Conservation (phyloP, 2,113 vertebrate species). For the Scomber scombrus region DNA sequence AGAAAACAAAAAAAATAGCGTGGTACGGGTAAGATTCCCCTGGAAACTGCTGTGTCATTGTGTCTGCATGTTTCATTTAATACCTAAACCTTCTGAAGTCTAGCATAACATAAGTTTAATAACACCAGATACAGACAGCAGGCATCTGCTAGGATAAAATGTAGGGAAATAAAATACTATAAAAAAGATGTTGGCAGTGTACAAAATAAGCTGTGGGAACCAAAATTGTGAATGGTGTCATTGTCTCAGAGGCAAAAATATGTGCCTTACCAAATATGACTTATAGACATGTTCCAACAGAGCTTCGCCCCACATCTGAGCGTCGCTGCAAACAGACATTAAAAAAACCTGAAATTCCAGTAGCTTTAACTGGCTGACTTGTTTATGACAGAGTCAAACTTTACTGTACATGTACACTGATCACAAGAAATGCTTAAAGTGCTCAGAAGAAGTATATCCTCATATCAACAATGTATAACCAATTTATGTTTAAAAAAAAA, state of each 20-base stretch:
- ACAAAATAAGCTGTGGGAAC: constrained; percentile 35
- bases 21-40: neutral
- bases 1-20: neutral
- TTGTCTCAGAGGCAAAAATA: constrained; percentile 34
- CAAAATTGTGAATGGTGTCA: constrained; percentile 15
- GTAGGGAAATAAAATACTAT: neutral
- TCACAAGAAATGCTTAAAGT: neutral
- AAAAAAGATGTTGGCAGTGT: neutral
- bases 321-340: constrained; percentile 59
- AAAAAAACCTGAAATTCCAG: constrained; percentile 78
- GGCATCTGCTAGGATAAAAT: neutral
- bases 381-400: constrained; percentile 41
- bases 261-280: constrained; percentile 49
- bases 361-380: constrained; percentile 43
- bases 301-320: constrained; percentile 50
- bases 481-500: neutral
- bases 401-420: neutral
- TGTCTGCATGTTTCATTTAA: neutral
- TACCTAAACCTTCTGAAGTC: neutral
- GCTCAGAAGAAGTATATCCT: neutral
- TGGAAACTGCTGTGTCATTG: neutral
- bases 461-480: neutral
- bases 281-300: constrained; percentile 76
- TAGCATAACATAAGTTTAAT: neutral
- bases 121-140: neutral